Base-by-base conservation (phyloP, 2,797 vertebrate genomes). In the Melanotaenia boesemani region DNA sequence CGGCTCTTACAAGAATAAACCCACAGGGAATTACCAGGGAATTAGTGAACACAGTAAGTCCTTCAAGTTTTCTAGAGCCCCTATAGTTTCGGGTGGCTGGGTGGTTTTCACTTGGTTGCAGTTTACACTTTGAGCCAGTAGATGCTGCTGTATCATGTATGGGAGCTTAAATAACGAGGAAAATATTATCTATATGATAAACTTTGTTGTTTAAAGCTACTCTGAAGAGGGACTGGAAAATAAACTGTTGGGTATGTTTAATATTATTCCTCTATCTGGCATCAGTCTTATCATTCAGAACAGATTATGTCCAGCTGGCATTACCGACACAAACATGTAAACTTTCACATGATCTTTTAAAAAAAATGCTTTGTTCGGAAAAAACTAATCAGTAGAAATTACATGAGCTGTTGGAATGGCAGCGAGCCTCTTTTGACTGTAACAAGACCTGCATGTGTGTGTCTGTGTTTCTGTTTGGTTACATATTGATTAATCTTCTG, bases 401-500 rank as follows among this genome's bases (percentile, higher is more conserved):
- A 24, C 28, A 6, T 52, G 74, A 48, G 54, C 58, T 11, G 0
- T 52, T 72, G 37, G 18, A 52, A 78, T 74, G 54, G 78, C 65
- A 69, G 63, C 56, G 56, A 79, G 48, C 34, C 72, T 22, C 52
- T 30, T 69, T 61, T 65, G 26, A 77, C 74, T 56, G 61, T 76
- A 66, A 56, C 58, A 66, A 59, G 67, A 13, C 61, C 55, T 74
- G 67, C 84, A 69, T 86, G 61, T 77, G 48, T 63, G 75, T 32
- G 50, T 66, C 9, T 76, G 77, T 87, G 71, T 86, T 90, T 91
- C 80, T 80, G 88, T 88, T 80, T 50, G 83, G 80, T 82, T 88
- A 82, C 70, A 86, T 94, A 95, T 94, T 94, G 93, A 95, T 95
- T 92, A 70, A 91, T 92, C 87, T 84, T 48, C 60, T 28, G 44